Evolutionary conservation across 2,888 invertebrate genomes (phyloP).

Genomic region (Stegana nigrithorax): DNA sequence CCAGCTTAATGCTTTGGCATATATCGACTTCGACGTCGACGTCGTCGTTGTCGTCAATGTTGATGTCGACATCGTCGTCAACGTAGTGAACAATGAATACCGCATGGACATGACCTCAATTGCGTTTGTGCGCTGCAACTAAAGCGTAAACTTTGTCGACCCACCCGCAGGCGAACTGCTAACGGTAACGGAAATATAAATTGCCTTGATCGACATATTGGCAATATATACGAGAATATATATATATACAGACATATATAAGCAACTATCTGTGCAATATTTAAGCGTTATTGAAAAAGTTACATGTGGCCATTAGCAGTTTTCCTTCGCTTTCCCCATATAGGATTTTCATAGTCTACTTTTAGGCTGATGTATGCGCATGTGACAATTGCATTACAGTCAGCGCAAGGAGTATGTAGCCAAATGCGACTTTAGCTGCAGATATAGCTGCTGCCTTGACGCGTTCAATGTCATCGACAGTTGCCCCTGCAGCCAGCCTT

Average conservation of each 20-base stretch:
- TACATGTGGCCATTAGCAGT: constrained; percentile 45
- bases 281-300: constrained; percentile 27
- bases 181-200: neutral
- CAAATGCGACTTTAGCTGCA: constrained; percentile 29
- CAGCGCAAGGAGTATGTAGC: constrained; percentile 24
- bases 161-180: too few relatives aligned
- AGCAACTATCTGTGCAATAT: neutral
- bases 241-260: constrained; percentile 10
- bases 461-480: too few relatives aligned
- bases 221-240: neutral
- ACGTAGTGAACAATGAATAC: constrained; percentile 50
- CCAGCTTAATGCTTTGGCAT: constrained; percentile 54
- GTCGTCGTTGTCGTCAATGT: neutral
- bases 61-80: constrained; percentile 27
- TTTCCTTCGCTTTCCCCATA: too few relatives aligned
- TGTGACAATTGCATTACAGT: constrained; percentile 34
- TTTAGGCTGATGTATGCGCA: constrained; percentile 54
- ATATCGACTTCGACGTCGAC: constrained; percentile 19
- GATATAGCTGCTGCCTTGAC: constrained; percentile 22
- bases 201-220: neutral
- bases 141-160: neutral
- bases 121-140: constrained; percentile 30
- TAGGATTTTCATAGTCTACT: constrained; percentile 43
- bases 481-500: too few relatives aligned
- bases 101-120: constrained; percentile 63